A percentile compares a stretch with the other conserved stretches of the same genome.
Conservation (phyloP, 2,888 invertebrate genomes). For the Drosophila peninsularis region DNA sequence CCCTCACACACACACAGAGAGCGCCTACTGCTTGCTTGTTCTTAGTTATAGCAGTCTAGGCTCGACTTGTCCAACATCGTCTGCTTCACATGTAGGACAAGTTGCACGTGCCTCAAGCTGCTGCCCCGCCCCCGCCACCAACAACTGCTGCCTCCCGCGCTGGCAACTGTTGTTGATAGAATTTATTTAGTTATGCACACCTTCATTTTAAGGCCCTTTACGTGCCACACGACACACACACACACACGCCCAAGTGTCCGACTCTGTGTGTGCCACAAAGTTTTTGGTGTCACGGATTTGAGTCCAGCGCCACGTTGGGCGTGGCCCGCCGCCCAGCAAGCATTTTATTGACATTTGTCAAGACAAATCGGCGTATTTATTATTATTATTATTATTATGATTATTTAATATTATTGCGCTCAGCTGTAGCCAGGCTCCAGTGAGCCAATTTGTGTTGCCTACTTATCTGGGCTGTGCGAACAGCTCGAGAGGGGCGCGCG, state of each 20-base stretch:
- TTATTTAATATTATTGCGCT: constrained; percentile 10
- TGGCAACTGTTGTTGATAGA: constrained; percentile 70
- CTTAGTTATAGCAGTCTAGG: constrained; percentile 25
- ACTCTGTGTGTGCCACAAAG: constrained; percentile 29
- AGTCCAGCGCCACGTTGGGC: constrained; percentile 16
- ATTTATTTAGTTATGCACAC: constrained; percentile 81
- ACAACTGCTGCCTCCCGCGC: neutral
- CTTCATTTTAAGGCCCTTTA: constrained; percentile 76
- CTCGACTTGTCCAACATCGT: constrained; percentile 45
- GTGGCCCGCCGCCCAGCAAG: constrained; percentile 4
- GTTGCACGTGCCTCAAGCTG: constrained; percentile 14
- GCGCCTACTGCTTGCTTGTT: constrained; percentile 8
- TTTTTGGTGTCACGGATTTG: constrained; percentile 52
- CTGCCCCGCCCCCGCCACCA: neutral
- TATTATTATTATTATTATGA: constrained; percentile 11
- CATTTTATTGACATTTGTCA: constrained; percentile 45
- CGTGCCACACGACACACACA: constrained; percentile 67
- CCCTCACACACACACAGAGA: neutral
- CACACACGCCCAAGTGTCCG: constrained; percentile 50
- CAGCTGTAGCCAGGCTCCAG: neutral
- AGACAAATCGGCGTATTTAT: constrained; percentile 28
- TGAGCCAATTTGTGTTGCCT: neutral
- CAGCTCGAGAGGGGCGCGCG: neutral
- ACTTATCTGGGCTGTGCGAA: neutral
- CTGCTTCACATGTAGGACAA: constrained; percentile 59